phyloP scores from a whole-genome alignment of 1,140 invertebrate species.

The Drosophila ogumai region DNA sequence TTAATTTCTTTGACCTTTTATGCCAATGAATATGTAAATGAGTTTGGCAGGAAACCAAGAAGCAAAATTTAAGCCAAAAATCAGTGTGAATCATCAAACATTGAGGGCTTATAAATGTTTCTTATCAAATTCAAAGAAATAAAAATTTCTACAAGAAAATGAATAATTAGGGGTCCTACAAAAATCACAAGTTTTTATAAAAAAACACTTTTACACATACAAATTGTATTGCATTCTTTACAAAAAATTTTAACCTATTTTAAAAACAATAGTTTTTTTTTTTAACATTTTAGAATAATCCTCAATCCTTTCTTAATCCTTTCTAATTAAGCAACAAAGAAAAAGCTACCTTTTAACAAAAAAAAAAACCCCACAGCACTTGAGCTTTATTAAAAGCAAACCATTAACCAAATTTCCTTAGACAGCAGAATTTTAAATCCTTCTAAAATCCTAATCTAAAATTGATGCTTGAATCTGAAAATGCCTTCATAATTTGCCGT shows the following conservation, averaged over 20 bases:
- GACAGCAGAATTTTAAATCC: constrained; percentile 12
- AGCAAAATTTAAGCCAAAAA: not conserved
- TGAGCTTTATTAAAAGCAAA: not conserved
- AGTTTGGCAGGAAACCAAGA: not conserved
- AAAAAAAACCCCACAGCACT: not conserved
- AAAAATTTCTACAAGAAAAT: too few species aligned
- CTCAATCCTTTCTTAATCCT: not conserved
- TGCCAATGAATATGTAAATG: constrained; percentile 7
- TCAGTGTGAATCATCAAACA: too few species aligned
- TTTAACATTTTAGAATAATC: not conserved
- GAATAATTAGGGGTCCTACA: too few species aligned
- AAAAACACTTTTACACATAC: too few species aligned
- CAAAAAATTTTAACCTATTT: too few species aligned
- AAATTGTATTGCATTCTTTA: too few species aligned
- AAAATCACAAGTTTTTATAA: too few species aligned
- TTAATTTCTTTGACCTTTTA: constrained; percentile 1
- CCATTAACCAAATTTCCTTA: not conserved
- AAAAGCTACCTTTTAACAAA: not conserved
- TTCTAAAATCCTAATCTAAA: constrained; percentile 3
- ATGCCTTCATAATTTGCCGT: constrained; percentile 31
- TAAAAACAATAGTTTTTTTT: too few species aligned
- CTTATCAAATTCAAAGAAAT: not conserved
- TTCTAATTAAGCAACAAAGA: not conserved
- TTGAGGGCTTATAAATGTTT: not conserved
- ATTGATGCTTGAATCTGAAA: constrained; percentile 2